Percentiles rank a stretch among this genome's conserved stretches.
These are phyloP conservation scores for Limosa lapponica DNA, from an alignment of 2,797 vertebrate species.

Conservation along the genomic window DNA sequence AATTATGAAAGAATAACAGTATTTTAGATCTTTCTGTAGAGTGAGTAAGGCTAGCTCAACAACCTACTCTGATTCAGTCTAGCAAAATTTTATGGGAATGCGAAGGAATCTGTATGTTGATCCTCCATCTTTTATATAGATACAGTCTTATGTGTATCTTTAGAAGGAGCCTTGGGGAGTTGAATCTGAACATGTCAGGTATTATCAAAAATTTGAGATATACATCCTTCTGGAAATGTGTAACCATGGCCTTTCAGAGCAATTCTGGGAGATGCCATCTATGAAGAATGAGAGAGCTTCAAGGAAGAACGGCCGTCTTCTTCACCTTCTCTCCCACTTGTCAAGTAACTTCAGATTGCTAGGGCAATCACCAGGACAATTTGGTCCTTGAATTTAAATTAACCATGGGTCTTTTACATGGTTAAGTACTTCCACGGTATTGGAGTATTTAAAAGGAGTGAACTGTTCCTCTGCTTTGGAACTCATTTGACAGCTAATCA, in stretches of 20 bases:
- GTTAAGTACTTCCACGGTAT: not conserved
- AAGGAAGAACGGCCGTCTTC: not conserved
- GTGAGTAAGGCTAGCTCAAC: not conserved
- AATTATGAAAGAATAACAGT: not conserved
- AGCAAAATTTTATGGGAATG: not conserved
- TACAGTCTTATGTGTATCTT: not conserved
- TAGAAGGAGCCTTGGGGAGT: not conserved
- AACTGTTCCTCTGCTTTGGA: not conserved
- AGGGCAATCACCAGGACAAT: not conserved
- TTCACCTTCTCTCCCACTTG: not conserved
- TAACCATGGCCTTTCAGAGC: rapidly evolving
- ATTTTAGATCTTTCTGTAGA: not conserved
- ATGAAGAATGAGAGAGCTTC: not conserved
- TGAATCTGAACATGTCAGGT: not conserved
- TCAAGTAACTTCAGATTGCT: not conserved
- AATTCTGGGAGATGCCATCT: not conserved
- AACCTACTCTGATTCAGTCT: not conserved
- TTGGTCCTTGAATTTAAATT: not conserved
- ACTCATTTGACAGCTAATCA: not conserved
- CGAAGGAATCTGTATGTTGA: not conserved
- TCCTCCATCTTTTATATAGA: not conserved
- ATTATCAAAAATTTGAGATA: not conserved
- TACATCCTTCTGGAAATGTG: not conserved
- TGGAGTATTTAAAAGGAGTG: not conserved
- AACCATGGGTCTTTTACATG: not conserved